Evolutionary conservation across 2,888 invertebrate genomes (phyloP).

Genomic region (Tillus elongatus): DNA sequence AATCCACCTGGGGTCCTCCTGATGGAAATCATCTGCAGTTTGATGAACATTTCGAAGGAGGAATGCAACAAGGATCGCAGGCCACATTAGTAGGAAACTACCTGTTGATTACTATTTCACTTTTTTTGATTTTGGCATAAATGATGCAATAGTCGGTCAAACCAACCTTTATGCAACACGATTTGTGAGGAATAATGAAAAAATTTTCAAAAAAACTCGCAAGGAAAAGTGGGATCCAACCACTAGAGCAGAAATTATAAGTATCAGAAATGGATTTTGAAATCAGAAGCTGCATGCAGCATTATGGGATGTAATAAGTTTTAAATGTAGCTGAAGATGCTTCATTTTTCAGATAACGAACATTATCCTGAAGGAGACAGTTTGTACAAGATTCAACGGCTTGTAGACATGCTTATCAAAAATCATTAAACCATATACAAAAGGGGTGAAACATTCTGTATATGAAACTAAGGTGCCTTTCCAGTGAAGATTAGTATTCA

Average conservation of each 20-base stretch:
- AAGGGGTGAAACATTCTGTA: slow-evolving; percentile 10
- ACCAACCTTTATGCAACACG: too few species aligned
- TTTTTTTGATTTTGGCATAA: slow-evolving; percentile 11
- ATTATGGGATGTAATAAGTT: slow-evolving; percentile 18
- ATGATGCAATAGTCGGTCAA: slow-evolving; percentile 8
- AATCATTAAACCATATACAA: slow-evolving; percentile 7
- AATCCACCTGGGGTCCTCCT: slow-evolving; percentile 15
- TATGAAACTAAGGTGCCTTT: slow-evolving; percentile 11
- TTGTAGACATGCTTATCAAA: slow-evolving; percentile 7
- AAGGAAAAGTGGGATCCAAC: slow-evolving; percentile 9
- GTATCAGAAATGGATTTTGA: slow-evolving; percentile 13
- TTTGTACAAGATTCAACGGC: slow-evolving; percentile 11
- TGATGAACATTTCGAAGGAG: slow-evolving; percentile 17
- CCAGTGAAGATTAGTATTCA: slow-evolving; percentile 5
- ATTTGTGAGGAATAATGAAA: too few species aligned
- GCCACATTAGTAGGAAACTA: slow-evolving; percentile 12
- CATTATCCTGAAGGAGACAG: slow-evolving; percentile 9
- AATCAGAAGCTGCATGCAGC: slow-evolving; percentile 12
- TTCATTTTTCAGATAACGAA: slow-evolving; percentile 18
- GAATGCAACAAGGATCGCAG: slow-evolving; percentile 13
- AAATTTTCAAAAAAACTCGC: slow-evolving; percentile 8
- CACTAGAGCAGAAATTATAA: too few species aligned
- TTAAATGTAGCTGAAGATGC: slow-evolving; percentile 15
- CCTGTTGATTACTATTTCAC: slow-evolving; percentile 11
- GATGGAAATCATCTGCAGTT: slow-evolving; percentile 17